Base-by-base conservation (phyloP, 2,113 vertebrate species). In the Pterophyllum scalare region DNA sequence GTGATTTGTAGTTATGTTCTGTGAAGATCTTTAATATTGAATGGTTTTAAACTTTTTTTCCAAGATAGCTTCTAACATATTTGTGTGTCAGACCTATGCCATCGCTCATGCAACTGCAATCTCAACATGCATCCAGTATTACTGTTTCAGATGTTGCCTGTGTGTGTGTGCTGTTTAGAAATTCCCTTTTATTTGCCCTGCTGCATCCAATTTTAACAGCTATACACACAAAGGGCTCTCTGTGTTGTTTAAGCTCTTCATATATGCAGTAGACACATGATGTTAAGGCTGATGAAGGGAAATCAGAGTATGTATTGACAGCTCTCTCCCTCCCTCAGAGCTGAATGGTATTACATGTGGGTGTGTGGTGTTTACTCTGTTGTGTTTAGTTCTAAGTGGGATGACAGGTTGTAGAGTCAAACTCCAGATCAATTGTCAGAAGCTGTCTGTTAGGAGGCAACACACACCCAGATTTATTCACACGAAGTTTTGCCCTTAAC, bases 121-220 rank as follows among this genome's bases (percentile, higher is more conserved):
- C 54, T 60, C 38, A 72, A 86, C 82, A 19, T 77, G 82, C 80
- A 75, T 9, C 10, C 49, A 57, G 28, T 15, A 5, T n/a, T 35
- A 59, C n/a, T 49, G 22, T 24, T 22, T 82, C 52, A 54, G 9
- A 52, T 54, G 64, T 19, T 20, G 49, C 49, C 15, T 19, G 3
- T 20, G 49, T 58, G 40, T 35, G 31, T 77, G 82, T 28, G 33
- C 33, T 84, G 75, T 93, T 94, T 90, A 89, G n/a, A 24, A 87
- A 93, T 93, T 92, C 92, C 74, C 89, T 93, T 94, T 93, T 78
- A 90, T 93, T 91, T 81, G 60, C 67, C 86, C 79, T 80, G 81
- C 49, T 67, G 67, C 76, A 92, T 90, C 40, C 61, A 86, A 87
- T 84, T 87, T 88, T 78, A 28, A 87, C 70, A 77, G 49, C 43